Conservation (phyloP, 1,140 invertebrate species). For the Neomicropteryx cornuta region DNA sequence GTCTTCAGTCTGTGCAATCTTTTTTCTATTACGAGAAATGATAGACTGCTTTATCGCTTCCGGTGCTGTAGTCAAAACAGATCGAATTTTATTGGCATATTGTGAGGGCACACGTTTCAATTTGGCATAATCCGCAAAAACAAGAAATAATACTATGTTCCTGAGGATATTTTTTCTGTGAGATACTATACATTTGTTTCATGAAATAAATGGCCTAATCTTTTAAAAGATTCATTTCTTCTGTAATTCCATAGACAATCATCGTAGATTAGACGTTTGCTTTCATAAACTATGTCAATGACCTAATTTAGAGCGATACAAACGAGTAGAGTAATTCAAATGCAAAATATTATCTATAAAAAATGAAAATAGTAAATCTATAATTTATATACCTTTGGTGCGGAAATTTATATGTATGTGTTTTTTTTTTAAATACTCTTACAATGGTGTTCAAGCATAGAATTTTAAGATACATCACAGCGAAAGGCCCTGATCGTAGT, state of each 20-base stretch:
- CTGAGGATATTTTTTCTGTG: constrained; percentile 42
- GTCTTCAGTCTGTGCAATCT: constrained; percentile 40
- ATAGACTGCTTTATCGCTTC: constrained; percentile 40
- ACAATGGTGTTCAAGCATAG: too few species aligned
- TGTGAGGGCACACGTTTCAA: constrained; percentile 34
- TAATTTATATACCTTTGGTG: too few species aligned
- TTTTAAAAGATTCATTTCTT: constrained; percentile 44
- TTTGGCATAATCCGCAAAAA: constrained; percentile 41
- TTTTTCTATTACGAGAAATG: constrained; percentile 37
- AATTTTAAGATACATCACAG: too few species aligned
- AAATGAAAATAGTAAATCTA: too few species aligned
- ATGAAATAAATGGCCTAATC: constrained; percentile 40
- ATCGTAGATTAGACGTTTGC: constrained; percentile 24
- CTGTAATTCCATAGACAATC: constrained; percentile 40
- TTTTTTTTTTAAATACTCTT: too few species aligned
- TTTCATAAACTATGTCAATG: too few species aligned
- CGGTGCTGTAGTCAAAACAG: constrained; percentile 29
- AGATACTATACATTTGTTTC: constrained; percentile 45
- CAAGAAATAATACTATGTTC: constrained; percentile 42
- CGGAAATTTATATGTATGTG: too few species aligned
- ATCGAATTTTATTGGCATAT: constrained; percentile 33
- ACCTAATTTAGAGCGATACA: too few species aligned
- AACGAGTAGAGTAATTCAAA: too few species aligned
- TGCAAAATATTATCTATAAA: too few species aligned
- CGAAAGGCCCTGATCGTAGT: too few species aligned